phyloP scores from a whole-genome alignment of 53 echinoderm and acorn worm genomes.

The Glandiceps talaboti region DNA sequence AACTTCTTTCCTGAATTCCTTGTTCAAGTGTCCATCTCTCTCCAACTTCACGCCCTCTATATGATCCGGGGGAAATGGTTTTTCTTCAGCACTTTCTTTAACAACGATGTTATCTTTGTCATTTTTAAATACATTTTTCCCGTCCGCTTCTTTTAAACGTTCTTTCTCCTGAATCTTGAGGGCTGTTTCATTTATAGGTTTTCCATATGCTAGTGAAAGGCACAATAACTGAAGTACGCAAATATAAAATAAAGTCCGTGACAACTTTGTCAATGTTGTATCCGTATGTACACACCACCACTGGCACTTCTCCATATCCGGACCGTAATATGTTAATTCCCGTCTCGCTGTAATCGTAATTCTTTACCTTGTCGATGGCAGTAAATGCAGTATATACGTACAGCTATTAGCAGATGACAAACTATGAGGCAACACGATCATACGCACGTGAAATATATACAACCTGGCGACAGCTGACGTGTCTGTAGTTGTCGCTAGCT shows the following conservation, averaged over 20 bases:
- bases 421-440: no score
- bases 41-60: constrained; percentile 82
- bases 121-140: not conserved
- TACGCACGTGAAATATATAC: no score
- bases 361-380: not conserved
- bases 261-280: not conserved
- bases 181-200: not conserved
- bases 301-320: not conserved
- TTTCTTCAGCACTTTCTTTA: not conserved
- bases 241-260: not conserved
- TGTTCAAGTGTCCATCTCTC: constrained; percentile 72
- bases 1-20: constrained; percentile 74
- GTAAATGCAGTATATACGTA: not conserved
- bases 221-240: not conserved
- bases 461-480: not conserved
- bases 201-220: not conserved
- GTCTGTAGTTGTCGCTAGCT: not conserved
- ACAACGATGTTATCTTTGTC: not conserved
- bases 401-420: not conserved
- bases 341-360: not conserved
- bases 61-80: constrained; percentile 68
- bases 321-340: not conserved
- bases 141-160: not conserved
- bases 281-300: not conserved
- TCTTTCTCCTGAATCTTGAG: not conserved